A percentile compares a stretch with the other conserved stretches of the same genome.
These are phyloP conservation scores for Heteromurus nitidus DNA, from an alignment of 2,888 invertebrate species.

Conservation along the genomic window DNA sequence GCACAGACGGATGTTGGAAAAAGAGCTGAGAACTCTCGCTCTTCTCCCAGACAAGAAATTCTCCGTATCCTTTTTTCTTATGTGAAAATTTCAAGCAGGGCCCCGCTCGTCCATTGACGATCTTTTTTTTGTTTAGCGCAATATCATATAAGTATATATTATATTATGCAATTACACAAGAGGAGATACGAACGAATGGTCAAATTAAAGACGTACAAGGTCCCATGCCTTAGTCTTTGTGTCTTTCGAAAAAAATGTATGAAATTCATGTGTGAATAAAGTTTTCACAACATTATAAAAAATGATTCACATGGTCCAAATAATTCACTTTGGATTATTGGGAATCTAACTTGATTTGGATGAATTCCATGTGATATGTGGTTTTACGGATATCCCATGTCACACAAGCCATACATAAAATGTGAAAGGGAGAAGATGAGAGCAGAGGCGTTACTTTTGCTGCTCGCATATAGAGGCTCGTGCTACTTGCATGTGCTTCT, in stretches of 20 bases:
- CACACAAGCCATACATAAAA: not conserved
- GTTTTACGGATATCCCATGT: constrained; percentile 61
- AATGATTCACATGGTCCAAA: not conserved
- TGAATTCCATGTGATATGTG: constrained; percentile 39
- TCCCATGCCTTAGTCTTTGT: constrained; percentile 22
- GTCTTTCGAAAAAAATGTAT: constrained; percentile 47
- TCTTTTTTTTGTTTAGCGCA: constrained; percentile 10
- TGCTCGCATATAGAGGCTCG: constrained; percentile 35
- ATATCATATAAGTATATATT: not conserved
- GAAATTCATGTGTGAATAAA: constrained; percentile 64
- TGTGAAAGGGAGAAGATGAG: constrained; percentile 12
- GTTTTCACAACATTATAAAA: constrained; percentile 36
- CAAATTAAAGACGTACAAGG: constrained; percentile 49
- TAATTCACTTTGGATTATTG: not conserved
- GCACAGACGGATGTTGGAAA: constrained; percentile 52
- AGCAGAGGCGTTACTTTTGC: constrained; percentile 18
- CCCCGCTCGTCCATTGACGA: not conserved
- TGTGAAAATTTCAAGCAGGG: not conserved
- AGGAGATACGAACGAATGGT: constrained; percentile 43
- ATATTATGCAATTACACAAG: constrained; percentile 17
- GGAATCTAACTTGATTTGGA: constrained; percentile 13
- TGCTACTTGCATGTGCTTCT: constrained; percentile 33
- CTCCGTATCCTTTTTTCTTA: not conserved
- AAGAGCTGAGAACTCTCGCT: not conserved
- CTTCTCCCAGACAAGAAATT: not conserved